phyloP scores from a whole-genome alignment of 2,113 vertebrate genomes.

The Bubo blakistoni region DNA sequence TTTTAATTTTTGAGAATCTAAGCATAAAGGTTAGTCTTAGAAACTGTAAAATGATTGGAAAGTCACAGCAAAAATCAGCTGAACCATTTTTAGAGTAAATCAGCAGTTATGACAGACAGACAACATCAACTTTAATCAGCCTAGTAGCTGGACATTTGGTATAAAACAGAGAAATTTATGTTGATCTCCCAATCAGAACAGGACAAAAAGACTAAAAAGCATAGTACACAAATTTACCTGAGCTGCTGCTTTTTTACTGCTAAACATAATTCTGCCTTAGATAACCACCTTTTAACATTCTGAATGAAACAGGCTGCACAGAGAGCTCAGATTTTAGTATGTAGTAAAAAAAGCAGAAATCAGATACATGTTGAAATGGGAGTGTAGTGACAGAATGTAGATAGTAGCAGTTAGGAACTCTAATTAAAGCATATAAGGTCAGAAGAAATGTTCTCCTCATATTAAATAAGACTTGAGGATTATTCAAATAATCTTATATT shows the following conservation, averaged over 20 bases:
- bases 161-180: neutral
- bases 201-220: neutral
- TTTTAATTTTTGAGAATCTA: neutral
- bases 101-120: neutral
- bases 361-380: neutral
- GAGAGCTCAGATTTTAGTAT: neutral
- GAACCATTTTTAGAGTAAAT: neutral
- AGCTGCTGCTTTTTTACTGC: neutral
- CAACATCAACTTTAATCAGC: neutral
- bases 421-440: neutral
- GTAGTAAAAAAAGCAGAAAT: conserved; percentile 3
- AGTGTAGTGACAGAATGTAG: neutral
- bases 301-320: neutral
- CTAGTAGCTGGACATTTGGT: neutral
- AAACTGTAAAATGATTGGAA: neutral
- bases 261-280: neutral
- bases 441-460: neutral
- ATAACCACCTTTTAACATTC: neutral
- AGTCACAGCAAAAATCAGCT: neutral
- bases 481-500: neutral
- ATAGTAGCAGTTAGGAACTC: neutral
- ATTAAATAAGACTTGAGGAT: neutral
- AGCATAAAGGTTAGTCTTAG: neutral
- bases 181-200: neutral
- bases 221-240: neutral